Conservation (phyloP, 92 coral and sea anemone genomes). For the Bergia puertoricense region DNA sequence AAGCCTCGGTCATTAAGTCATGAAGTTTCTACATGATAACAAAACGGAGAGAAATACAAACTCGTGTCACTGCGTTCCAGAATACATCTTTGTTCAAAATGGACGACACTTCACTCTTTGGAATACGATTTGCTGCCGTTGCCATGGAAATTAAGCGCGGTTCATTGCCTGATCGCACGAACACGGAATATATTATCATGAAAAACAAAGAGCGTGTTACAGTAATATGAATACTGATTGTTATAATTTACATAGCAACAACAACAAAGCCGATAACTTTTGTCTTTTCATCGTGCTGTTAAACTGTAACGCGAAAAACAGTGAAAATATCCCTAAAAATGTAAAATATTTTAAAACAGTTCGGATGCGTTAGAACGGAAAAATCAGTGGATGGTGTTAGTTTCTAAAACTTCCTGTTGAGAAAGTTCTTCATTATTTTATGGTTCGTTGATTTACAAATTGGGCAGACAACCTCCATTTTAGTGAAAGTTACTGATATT, state of each 20-base stretch:
- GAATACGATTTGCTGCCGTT: constrained; percentile 38
- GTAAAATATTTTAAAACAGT: neutral
- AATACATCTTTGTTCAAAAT: constrained; percentile 33
- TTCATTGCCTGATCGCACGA: neutral
- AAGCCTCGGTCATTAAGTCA: constrained; percentile 22
- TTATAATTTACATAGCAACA: neutral
- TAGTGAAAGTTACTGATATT: too few species aligned
- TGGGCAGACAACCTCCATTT: too few species aligned
- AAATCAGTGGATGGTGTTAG: too few species aligned
- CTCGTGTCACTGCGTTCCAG: constrained; percentile 1
- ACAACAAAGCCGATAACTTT: constrained; percentile 7
- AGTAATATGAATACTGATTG: neutral
- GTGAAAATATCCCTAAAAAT: neutral
- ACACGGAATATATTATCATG: constrained; percentile 30
- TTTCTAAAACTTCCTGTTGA: too few species aligned
- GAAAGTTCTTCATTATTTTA: too few species aligned
- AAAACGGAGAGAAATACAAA: neutral
- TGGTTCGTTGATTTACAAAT: too few species aligned
- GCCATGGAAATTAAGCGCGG: constrained; percentile 42
- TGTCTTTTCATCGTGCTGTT: neutral
- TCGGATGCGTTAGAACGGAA: neutral
- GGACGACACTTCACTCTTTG: constrained; percentile 36
- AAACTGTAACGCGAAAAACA: neutral
- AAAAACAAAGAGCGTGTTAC: constrained; percentile 18
- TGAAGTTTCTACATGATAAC: constrained; percentile 24